A percentile compares a stretch with the other conserved stretches of the same genome.
Evolutionary conservation across 1,140 invertebrate genomes (phyloP).

Genomic region (Formica selysi): DNA sequence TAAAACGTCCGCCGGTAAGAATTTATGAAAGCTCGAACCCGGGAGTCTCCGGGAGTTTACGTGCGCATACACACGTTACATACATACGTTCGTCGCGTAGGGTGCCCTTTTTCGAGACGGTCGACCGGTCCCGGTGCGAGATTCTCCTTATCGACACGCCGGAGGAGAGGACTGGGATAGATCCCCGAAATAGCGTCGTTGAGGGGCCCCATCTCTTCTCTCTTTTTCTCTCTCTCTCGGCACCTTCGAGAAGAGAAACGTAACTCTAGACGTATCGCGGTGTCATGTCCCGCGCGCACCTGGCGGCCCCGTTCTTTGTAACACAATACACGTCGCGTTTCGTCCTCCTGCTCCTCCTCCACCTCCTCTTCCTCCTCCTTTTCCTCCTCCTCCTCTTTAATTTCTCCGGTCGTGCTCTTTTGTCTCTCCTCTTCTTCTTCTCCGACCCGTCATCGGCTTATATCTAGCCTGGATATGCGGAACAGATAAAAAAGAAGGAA

Average conservation of each 20-base stretch:
- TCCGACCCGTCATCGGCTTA: slow-evolving; percentile 55
- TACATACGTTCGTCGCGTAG: slow-evolving; percentile 14
- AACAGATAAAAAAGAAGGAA: slow-evolving; percentile 45
- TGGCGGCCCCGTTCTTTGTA: slow-evolving; percentile 84
- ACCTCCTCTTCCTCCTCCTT: slow-evolving; percentile 28
- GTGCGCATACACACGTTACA: slow-evolving; percentile 37
- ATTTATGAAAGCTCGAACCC: slow-evolving; percentile 61
- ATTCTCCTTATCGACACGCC: slow-evolving; percentile 74
- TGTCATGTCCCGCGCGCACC: slow-evolving; percentile 83
- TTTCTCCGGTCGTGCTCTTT: slow-evolving; percentile 36
- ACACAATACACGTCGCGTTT: slow-evolving; percentile 80
- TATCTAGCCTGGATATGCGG: slow-evolving; percentile 49
- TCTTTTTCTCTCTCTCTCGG: slow-evolving; percentile 24
- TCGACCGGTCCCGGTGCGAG: slow-evolving; percentile 68
- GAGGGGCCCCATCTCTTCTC: slow-evolving; percentile 50
- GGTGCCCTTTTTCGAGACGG: slow-evolving; percentile 40
- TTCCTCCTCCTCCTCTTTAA: slow-evolving; percentile 29
- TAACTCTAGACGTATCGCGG: slow-evolving; percentile 83
- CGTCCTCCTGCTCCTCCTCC: slow-evolving; percentile 69
- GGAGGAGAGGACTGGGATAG: slow-evolving; percentile 47
- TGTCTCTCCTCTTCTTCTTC: slow-evolving; percentile 44
- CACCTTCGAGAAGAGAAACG: slow-evolving; percentile 77
- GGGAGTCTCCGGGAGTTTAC: slow-evolving; percentile 63
- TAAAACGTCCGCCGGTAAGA: slow-evolving; percentile 65
- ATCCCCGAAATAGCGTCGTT: slow-evolving; percentile 67